These are phyloP conservation scores for Melanerpes aurifrons DNA, from an alignment of 2,113 vertebrate genomes.

Conservation along the genomic window DNA sequence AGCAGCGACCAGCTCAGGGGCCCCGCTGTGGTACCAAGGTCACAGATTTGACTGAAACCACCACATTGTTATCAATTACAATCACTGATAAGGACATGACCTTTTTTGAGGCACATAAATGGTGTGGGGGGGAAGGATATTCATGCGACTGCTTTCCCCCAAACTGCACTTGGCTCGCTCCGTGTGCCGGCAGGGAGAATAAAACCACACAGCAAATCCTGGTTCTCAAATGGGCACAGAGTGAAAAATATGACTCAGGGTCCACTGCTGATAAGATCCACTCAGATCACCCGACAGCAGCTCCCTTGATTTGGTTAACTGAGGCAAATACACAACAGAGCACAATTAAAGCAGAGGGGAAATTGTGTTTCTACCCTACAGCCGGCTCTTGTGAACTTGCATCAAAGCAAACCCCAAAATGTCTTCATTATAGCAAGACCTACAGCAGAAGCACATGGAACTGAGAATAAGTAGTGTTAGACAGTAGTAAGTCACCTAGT, in stretches of 20 bases:
- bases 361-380: conserved; percentile 52
- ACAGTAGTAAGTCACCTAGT: conserved; percentile 62
- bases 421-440: conserved; percentile 24
- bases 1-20: conserved; percentile 27
- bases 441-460: conserved; percentile 43
- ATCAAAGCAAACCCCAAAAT: conserved; percentile 57
- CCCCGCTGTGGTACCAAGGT: conserved; percentile 48
- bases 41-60: conserved; percentile 28
- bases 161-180: not conserved
- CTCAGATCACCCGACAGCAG: not conserved
- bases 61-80: conserved; percentile 61
- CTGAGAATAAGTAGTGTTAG: conserved; percentile 1
- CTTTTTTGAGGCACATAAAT: not conserved
- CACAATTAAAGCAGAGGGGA: conserved; percentile 40
- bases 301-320: conserved; percentile 40
- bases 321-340: conserved; percentile 31
- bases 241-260: not conserved
- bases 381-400: conserved; percentile 40
- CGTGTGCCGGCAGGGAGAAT: not conserved
- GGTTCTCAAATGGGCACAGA: not conserved
- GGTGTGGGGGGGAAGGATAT: not conserved
- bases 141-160: not conserved
- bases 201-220: not conserved
- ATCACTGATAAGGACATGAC: conserved; percentile 52
- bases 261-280: not conserved